Evolutionary conservation across 2,888 invertebrate genomes (phyloP), one percentile per base, ranked within the genome.

Genomic region (Drosophila antonietae): DNA sequence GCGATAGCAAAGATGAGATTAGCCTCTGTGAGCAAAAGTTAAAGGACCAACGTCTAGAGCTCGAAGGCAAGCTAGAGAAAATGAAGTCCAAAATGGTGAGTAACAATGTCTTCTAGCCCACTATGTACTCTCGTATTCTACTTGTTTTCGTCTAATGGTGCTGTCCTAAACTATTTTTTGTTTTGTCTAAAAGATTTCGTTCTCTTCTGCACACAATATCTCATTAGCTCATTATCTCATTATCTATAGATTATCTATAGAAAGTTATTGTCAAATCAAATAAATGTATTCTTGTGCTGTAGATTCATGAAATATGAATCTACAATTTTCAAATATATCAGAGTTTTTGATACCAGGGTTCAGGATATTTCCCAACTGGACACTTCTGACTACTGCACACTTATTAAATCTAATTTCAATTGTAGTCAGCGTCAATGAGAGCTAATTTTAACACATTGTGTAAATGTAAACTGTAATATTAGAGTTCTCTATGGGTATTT

Each of bases 1-100:
- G 67, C 7, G 91, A 91, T 5, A 86, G 92, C 41, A 91, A 90
- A 44, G 81, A 85, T 0, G 90, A 91, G 65, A 71, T 74, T 2
- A 68, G 60, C 23, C 59, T 59, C 0, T 80, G 83, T 23, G 92
- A 93, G 35, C 87, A 92, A 6, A 90, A 89, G 20, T 80, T 92
- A 7, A 93, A 92, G 60, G 92, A 92, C 31, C 92, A 91, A 69
- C 93, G 93, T 3, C 73, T 91, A n/a, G 96, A 96, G 87, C 95
- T 96, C 89, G 96, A 96, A 85, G 94, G 94, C 78, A 97, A 96
- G 93, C 93, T 97, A 87, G 96, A 95, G 88, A 94, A 95, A 92
- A 95, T 97, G 95, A 97, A 97, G 91, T 94, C 95, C 58, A 96
- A 96, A 94, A 96, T 97, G 96, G 96, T 96, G 94, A 95, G 95